Percentiles rank a stretch among this genome's conserved stretches.
These are phyloP conservation scores for Palythoa heliodiscus DNA, from an alignment of 92 coral and sea anemone genomes.

Conservation along the genomic window DNA sequence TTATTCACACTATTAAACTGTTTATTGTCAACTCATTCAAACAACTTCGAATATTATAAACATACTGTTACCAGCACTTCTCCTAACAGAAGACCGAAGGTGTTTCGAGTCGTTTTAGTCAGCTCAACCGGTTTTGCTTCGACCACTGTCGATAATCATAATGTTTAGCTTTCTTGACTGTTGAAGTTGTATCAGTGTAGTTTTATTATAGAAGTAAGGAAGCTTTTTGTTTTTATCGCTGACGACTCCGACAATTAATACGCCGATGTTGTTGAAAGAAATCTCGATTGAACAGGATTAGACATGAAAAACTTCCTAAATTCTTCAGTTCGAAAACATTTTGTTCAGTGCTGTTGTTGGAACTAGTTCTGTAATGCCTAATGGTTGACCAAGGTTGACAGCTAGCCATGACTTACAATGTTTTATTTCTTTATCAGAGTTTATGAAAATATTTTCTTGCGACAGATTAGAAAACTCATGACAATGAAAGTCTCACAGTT, in stretches of 20 bases:
- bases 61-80: not conserved
- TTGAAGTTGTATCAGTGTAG: not conserved
- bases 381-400: slow-evolving; percentile 28
- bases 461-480: not conserved
- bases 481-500: too few species aligned
- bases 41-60: not conserved
- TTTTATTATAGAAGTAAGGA: not conserved
- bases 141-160: slow-evolving; percentile 31
- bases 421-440: not conserved
- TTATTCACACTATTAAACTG: not conserved
- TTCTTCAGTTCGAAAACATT: not conserved
- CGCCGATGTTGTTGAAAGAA: too few species aligned
- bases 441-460: not conserved
- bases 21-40: not conserved
- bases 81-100: slow-evolving; percentile 1
- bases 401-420: not conserved
- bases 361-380: not conserved
- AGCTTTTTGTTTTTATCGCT: too few species aligned
- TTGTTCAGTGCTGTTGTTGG: not conserved
- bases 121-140: not conserved
- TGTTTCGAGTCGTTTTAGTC: not conserved
- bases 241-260: not conserved
- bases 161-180: not conserved
- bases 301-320: not conserved
- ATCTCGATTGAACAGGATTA: not conserved